A percentile compares a stretch with the other conserved stretches of the same genome.
Evolutionary conservation across 2,888 invertebrate species (phyloP).

Genomic region (Sphecodes monilicornis): DNA sequence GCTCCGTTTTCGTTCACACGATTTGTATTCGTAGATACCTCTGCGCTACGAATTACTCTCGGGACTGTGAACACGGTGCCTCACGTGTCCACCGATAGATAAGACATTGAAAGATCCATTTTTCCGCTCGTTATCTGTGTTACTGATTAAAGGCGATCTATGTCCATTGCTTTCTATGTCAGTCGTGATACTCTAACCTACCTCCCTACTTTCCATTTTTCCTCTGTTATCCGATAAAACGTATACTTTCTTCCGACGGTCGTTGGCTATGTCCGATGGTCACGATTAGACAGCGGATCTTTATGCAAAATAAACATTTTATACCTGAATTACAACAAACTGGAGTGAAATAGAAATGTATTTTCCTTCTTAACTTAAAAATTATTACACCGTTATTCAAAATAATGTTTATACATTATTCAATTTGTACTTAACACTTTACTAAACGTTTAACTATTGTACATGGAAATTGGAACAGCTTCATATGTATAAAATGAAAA

Average conservation of each 20-base stretch:
- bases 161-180: not conserved
- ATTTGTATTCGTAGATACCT: conserved; percentile 68
- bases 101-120: conserved; percentile 15
- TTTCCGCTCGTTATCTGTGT: conserved; percentile 29
- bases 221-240: conserved; percentile 9
- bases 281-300: too few relatives aligned
- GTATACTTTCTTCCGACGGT: not conserved
- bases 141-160: conserved; percentile 21
- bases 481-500: too few relatives aligned
- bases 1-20: conserved; percentile 69
- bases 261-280: not conserved
- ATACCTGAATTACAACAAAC: too few relatives aligned
- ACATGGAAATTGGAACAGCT: too few relatives aligned
- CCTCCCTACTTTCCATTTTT: conserved; percentile 4
- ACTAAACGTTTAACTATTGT: too few relatives aligned
- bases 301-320: too few relatives aligned
- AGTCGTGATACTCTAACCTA: not conserved
- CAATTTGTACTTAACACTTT: too few relatives aligned
- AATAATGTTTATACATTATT: too few relatives aligned
- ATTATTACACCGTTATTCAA: too few relatives aligned
- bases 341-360: too few relatives aligned
- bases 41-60: conserved; percentile 58
- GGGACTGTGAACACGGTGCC: conserved; percentile 21
- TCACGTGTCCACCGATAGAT: conserved; percentile 23
- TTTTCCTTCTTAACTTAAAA: too few relatives aligned